Evolutionary conservation across 2,797 vertebrate genomes (phyloP).

Genomic region (Hoplostethus atlanticus): DNA sequence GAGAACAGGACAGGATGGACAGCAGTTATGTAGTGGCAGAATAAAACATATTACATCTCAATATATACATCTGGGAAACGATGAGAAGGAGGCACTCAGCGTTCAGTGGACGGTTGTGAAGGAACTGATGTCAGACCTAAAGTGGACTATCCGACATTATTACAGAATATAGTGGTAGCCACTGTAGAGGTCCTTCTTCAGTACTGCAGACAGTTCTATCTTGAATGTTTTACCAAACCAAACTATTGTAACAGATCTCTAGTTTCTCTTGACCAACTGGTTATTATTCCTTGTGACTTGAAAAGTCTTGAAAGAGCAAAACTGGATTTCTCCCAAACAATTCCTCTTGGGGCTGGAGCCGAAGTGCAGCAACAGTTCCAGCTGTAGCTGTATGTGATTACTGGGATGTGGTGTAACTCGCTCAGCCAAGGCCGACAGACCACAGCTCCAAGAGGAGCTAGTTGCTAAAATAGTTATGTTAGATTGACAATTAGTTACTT

Average conservation of each 20-base stretch:
- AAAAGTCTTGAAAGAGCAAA: not conserved
- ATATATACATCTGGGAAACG: constrained; percentile 57
- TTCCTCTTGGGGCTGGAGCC: too few relatives aligned
- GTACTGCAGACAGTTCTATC: too few relatives aligned
- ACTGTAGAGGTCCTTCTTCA: too few relatives aligned
- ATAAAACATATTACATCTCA: constrained; percentile 63
- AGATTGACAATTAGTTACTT: constrained; percentile 1
- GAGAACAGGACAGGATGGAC: constrained; percentile 47
- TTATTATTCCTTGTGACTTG: not conserved
- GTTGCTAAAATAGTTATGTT: not conserved
- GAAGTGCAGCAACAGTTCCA: not conserved
- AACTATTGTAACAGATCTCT: too few relatives aligned
- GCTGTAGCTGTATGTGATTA: not conserved
- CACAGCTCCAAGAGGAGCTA: not conserved
- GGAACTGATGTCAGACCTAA: too few relatives aligned
- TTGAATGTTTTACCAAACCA: too few relatives aligned
- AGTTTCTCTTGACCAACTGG: too few relatives aligned
- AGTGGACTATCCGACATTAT: too few relatives aligned
- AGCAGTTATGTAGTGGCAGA: constrained; percentile 56
- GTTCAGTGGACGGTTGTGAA: not conserved
- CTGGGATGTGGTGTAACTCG: not conserved
- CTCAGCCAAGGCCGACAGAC: not conserved
- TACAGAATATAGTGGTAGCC: too few relatives aligned
- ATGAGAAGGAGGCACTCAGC: constrained; percentile 3
- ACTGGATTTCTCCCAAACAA: not conserved